Percentiles rank a stretch among this genome's conserved stretches.
phyloP scores from a whole-genome alignment of 2,113 vertebrate genomes.

The Chaetodon auriga region DNA sequence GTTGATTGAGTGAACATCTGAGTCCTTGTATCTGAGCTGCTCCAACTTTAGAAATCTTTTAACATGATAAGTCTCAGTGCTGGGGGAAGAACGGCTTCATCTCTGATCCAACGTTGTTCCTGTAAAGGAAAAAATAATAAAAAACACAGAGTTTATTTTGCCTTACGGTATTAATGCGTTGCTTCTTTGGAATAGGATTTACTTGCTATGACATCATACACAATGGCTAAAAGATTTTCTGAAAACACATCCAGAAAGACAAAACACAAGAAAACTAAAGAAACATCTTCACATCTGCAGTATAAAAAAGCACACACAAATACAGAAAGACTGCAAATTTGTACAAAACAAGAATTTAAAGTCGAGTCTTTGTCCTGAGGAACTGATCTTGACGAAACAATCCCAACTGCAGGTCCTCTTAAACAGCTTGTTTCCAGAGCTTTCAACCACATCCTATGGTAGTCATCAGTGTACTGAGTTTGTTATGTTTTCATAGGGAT shows the following conservation, averaged over 20 bases:
- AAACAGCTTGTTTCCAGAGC: not conserved
- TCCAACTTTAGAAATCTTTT: constrained; percentile 39
- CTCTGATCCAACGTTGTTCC: constrained; percentile 18
- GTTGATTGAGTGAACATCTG: constrained; percentile 66
- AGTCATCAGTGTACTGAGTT: not conserved
- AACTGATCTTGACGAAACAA: not conserved
- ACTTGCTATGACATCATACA: not conserved
- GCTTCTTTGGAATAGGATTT: constrained; percentile 10
- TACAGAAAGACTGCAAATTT: not conserved
- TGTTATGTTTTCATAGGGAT: not conserved
- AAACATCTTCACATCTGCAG: not conserved
- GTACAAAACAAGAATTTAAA: not conserved
- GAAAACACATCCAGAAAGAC: not conserved
- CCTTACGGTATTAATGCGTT: constrained; percentile 6
- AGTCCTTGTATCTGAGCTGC: constrained; percentile 49
- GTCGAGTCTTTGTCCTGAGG: not conserved
- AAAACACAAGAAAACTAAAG: not conserved
- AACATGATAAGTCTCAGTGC: constrained; percentile 13
- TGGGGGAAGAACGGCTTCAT: constrained; percentile 4
- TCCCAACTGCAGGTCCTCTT: not conserved
- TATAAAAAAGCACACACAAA: not conserved
- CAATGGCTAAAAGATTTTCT: not conserved
- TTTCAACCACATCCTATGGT: not conserved
- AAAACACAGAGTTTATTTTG: not conserved
- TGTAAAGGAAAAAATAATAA: constrained; percentile 4